A percentile compares a stretch with the other conserved stretches of the same genome.
phyloP scores from a whole-genome alignment of 2,797 vertebrate species.

The Gymnothorax reevesii region DNA sequence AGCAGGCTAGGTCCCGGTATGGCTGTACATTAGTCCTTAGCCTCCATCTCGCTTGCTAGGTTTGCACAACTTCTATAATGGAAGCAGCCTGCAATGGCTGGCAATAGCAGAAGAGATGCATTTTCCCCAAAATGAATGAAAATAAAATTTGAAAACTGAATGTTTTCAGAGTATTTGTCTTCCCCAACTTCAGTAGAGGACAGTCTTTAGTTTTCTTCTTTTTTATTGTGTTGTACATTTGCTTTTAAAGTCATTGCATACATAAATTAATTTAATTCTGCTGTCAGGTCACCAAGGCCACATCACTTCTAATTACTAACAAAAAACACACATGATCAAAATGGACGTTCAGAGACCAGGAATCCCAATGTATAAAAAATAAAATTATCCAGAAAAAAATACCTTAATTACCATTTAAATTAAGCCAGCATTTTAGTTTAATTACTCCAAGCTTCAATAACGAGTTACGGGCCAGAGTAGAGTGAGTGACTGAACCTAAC shows the following conservation, averaged over 20 bases:
- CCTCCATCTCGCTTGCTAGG: conserved; percentile 56
- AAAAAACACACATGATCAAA: neutral
- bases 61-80: conserved; percentile 62
- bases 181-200: neutral
- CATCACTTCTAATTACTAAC: neutral
- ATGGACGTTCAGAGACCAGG: neutral
- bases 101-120: neutral
- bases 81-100: conserved; percentile 55
- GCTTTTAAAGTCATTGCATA: no score
- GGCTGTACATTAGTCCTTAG: conserved; percentile 63
- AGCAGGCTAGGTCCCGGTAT: conserved; percentile 48
- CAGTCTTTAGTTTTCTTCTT: neutral
- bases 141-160: neutral
- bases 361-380: neutral
- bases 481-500: conserved; percentile 57
- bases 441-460: conserved; percentile 12
- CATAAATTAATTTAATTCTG: neutral
- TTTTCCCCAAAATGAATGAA: neutral
- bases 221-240: no score
- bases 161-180: neutral
- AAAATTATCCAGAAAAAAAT: neutral
- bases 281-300: neutral
- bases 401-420: conserved; percentile 25
- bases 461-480: neutral
- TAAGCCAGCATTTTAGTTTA: conserved; percentile 23